Evolutionary conservation across 2,797 vertebrate species (phyloP).

Genomic region (Tachyglossus aculeatus): DNA sequence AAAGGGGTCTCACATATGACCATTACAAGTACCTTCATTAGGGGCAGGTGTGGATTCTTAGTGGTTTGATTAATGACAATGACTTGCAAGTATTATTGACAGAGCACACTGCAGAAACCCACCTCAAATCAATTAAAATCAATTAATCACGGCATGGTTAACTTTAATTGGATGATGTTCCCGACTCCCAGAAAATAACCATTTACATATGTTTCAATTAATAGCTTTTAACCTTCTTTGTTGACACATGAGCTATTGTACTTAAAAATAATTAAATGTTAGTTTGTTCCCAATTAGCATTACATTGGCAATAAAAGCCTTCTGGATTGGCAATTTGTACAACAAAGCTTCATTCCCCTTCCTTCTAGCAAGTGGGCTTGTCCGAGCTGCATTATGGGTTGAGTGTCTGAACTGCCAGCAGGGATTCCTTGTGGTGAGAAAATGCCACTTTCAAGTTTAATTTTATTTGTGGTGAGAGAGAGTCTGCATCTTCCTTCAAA

Average conservation of each 20-base stretch:
- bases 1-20: too few relatives aligned
- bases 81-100: conserved; percentile 40
- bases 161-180: conserved; percentile 45
- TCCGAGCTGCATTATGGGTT: too few relatives aligned
- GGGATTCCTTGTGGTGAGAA: too few relatives aligned
- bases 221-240: conserved; percentile 33
- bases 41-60: too few relatives aligned
- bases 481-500: too few relatives aligned
- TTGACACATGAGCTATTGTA: conserved; percentile 43
- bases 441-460: too few relatives aligned
- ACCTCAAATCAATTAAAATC: conserved; percentile 56
- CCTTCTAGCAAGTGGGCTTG: too few relatives aligned
- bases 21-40: too few relatives aligned
- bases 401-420: too few relatives aligned
- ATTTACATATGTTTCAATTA: conserved; percentile 41
- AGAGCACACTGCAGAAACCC: conserved; percentile 34
- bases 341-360: conserved; percentile 26
- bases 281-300: conserved; percentile 43
- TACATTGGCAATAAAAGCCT: conserved; percentile 33
- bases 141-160: conserved; percentile 42
- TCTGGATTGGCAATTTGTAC: conserved; percentile 47
- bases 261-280: conserved; percentile 50
- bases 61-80: too few relatives aligned
- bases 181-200: conserved; percentile 26
- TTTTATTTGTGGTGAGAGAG: too few relatives aligned